Conservation (phyloP, 2,888 invertebrate species). For the Theristus sp. region DNA sequence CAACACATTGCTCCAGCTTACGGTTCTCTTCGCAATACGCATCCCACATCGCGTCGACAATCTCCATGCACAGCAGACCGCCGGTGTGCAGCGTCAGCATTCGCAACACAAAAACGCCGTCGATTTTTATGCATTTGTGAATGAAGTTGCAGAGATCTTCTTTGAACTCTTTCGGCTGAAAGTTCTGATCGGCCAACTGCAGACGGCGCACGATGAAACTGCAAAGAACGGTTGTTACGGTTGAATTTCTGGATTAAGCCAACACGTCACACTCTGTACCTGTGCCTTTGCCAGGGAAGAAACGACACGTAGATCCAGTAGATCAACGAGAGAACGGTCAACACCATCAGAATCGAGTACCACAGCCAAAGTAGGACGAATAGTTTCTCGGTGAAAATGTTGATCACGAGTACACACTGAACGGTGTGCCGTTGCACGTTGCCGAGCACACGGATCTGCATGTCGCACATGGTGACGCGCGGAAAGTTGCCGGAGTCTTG, state of each 20-base stretch:
- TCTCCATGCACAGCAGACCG: conserved; percentile 15
- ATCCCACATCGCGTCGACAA: conserved; percentile 26
- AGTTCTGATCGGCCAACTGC: conserved; percentile 25
- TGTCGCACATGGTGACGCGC: conserved; percentile 26
- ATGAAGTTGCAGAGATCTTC: conserved; percentile 15
- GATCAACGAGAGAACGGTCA: conserved; percentile 15
- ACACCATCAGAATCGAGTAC: conserved; percentile 18
- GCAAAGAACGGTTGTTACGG: background rate
- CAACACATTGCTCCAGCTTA: too few relatives aligned
- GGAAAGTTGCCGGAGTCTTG: conserved; percentile 25
- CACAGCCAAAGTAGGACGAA: conserved; percentile 28
- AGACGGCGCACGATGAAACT: conserved; percentile 23
- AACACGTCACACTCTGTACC: too few relatives aligned
- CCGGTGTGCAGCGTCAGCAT: conserved; percentile 27
- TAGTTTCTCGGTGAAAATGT: conserved; percentile 28
- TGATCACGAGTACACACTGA: conserved; percentile 27
- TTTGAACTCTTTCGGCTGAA: conserved; percentile 13
- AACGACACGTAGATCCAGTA: conserved; percentile 20
- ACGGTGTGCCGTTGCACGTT: conserved; percentile 27
- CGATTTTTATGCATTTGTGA: conserved; percentile 23
- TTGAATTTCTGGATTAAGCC: too few relatives aligned
- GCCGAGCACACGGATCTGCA: conserved; percentile 21
- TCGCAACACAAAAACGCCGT: conserved; percentile 24
- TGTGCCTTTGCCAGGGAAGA: background rate
- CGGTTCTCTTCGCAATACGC: conserved; percentile 16